Evolutionary conservation across 2,888 invertebrate genomes (phyloP).

Genomic region (Xiphydria camelus): DNA sequence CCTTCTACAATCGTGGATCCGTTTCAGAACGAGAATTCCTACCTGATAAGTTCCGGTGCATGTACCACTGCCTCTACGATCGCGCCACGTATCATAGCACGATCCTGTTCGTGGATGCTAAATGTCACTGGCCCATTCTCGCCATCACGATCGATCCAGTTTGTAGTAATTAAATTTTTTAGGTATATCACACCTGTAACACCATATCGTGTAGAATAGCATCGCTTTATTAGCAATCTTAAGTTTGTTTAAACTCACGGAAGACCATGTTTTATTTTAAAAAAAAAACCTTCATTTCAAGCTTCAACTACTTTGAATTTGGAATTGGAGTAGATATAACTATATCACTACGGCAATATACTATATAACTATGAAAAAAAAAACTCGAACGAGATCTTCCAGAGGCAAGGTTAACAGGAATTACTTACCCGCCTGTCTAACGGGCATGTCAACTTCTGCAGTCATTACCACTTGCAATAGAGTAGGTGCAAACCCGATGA

Average conservation of each 20-base stretch:
- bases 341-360: no score
- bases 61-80: slow-evolving; percentile 96
- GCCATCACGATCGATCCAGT: slow-evolving; percentile 85
- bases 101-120: slow-evolving; percentile 94
- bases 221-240: no score
- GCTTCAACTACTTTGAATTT: no score
- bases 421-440: slow-evolving; percentile 83
- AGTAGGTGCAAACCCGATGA: slow-evolving; percentile 94
- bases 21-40: slow-evolving; percentile 17
- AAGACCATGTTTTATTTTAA: no score
- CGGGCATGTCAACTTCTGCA: slow-evolving; percentile 85
- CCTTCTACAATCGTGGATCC: not conserved
- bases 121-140: slow-evolving; percentile 77
- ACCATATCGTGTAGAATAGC: no score
- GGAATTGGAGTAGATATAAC: not conserved
- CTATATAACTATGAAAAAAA: no score
- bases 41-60: slow-evolving; percentile 82
- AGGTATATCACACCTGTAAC: slow-evolving; percentile 84
- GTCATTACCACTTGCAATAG: slow-evolving; percentile 93
- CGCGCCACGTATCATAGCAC: slow-evolving; percentile 86
- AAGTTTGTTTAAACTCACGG: no score
- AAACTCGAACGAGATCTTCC: no score
- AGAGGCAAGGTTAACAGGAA: slow-evolving; percentile 3
- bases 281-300: no score
- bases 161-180: slow-evolving; percentile 87